phyloP scores from a whole-genome alignment of 2,797 vertebrate genomes.

The Tadarida brasiliensis region DNA sequence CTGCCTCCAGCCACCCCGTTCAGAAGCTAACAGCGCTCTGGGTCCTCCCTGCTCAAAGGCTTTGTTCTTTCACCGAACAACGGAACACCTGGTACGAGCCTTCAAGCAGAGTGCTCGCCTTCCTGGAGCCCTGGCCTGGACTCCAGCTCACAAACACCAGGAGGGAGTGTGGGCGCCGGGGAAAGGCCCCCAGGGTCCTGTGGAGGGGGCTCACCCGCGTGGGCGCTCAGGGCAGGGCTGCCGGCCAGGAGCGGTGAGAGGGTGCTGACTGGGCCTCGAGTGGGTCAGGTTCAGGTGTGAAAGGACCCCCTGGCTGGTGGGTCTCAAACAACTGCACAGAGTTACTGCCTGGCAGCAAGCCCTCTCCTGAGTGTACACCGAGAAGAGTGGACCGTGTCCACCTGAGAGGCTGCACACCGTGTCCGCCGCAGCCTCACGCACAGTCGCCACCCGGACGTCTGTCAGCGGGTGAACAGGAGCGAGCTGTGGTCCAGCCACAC shows the following conservation, averaged over 20 bases:
- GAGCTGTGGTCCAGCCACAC: too few species aligned
- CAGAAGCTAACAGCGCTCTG: not conserved
- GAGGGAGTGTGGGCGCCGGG: too few species aligned
- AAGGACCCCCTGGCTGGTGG: not conserved
- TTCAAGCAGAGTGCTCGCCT: not conserved
- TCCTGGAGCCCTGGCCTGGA: not conserved
- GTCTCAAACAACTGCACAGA: not conserved
- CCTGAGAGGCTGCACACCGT: fast-evolving
- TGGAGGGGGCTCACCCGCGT: too few species aligned
- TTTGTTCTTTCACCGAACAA: not conserved
- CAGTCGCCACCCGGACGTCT: not conserved
- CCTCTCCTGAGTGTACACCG: not conserved
- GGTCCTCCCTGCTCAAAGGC: not conserved
- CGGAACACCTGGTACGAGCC: too few species aligned
- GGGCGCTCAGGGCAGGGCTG: not conserved
- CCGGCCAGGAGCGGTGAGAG: too few species aligned
- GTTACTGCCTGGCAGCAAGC: not conserved
- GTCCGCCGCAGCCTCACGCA: not conserved
- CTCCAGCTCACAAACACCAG: not conserved
- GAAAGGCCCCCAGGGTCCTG: too few species aligned
- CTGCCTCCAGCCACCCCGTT: fast-evolving
- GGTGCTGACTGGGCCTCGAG: too few species aligned
- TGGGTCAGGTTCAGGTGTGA: not conserved
- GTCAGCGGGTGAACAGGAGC: not conserved
- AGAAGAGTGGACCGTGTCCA: not conserved